phyloP scores from a whole-genome alignment of 2,113 vertebrate genomes.

The Pollachius pollachius region DNA sequence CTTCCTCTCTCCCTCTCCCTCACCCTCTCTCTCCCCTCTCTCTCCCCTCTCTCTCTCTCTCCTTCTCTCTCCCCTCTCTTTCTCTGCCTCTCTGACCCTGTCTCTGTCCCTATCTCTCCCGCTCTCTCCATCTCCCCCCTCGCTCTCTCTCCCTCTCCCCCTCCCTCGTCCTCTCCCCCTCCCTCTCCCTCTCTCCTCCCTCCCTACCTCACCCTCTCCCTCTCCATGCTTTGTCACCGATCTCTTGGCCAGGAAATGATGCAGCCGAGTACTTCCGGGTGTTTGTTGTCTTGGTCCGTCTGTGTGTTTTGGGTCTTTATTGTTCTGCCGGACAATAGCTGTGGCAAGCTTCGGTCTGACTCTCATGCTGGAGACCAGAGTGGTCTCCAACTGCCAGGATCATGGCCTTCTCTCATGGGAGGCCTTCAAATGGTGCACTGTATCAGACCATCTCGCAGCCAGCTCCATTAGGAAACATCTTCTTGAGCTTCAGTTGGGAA shows the following conservation, averaged over 20 bases:
- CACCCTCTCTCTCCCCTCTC: not conserved
- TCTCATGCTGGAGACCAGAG: no score
- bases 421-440: no score
- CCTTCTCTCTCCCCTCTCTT: no score
- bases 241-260: conserved; percentile 52
- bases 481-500: no score
- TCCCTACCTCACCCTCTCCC: not conserved
- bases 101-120: no score
- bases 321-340: conserved; percentile 52
- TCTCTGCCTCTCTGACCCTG: no score
- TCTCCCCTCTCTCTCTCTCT: no score
- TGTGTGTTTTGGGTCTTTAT: conserved; percentile 35
- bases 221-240: conserved; percentile 18
- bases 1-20: not conserved
- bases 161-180: no score
- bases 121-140: no score
- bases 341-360: conserved; percentile 12
- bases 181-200: not conserved
- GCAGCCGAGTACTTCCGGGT: conserved; percentile 56
- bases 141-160: no score
- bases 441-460: no score
- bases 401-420: not conserved
- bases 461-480: no score
- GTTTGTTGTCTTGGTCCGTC: conserved; percentile 32
- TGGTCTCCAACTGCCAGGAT: not conserved